Percentiles rank a stretch among this genome's conserved stretches.
Evolutionary conservation across 2,113 vertebrate genomes (phyloP).

Genomic region (Tautogolabrus adspersus): DNA sequence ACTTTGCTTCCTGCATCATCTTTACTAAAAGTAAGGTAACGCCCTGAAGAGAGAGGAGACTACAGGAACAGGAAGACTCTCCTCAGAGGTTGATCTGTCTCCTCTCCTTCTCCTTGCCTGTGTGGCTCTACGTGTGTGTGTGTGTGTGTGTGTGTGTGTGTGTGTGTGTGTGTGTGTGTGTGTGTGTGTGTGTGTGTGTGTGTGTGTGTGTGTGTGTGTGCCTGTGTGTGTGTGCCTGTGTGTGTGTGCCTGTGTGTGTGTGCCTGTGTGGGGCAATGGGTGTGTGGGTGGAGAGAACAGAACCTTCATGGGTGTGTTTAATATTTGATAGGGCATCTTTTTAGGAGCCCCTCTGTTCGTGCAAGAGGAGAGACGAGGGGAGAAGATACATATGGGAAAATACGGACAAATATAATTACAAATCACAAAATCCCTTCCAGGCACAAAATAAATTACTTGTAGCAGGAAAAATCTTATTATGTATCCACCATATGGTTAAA

Average conservation of each 20-base stretch:
- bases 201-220: slow-evolving; percentile 16
- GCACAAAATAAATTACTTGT: not conserved
- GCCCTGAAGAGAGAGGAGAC: slow-evolving; percentile 4
- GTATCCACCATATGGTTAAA: slow-evolving; percentile 16
- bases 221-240: not conserved
- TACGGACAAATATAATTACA: not conserved
- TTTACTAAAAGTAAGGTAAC: slow-evolving; percentile 46
- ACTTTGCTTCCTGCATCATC: slow-evolving; percentile 43
- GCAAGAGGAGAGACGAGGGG: slow-evolving; percentile 2
- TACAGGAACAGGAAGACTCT: slow-evolving; percentile 64
- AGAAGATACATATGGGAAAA: not conserved
- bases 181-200: slow-evolving; percentile 15
- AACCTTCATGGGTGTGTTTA: slow-evolving; percentile 57
- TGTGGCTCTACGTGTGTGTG: slow-evolving; percentile 29
- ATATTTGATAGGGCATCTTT: slow-evolving; percentile 73
- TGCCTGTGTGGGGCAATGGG: slow-evolving; percentile 3
- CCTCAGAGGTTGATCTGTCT: slow-evolving; percentile 51
- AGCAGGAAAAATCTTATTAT: not conserved
- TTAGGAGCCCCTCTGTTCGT: slow-evolving; percentile 45
- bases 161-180: too few relatives aligned
- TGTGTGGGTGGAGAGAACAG: slow-evolving; percentile 56
- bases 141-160: not conserved
- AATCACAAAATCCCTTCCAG: not conserved
- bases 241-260: not conserved
- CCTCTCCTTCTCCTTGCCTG: slow-evolving; percentile 37